phyloP scores from a whole-genome alignment of 2,888 invertebrate genomes.

The Spatulosminthurus flaviceps region DNA sequence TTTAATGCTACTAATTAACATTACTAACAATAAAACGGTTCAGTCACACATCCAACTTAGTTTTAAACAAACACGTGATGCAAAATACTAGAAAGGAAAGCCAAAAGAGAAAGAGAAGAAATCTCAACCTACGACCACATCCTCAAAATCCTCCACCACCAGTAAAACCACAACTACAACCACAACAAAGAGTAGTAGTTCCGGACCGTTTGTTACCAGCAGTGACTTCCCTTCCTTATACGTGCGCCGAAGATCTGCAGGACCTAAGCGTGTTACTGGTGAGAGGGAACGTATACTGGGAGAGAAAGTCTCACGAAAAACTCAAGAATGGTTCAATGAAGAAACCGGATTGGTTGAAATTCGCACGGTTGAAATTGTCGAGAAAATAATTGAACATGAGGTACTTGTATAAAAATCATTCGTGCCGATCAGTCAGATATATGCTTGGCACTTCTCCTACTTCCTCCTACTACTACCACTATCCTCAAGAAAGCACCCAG shows the following conservation, averaged over 20 bases:
- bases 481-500: slow-evolving; percentile 2
- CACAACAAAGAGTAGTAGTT: slow-evolving; percentile 39
- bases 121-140: slow-evolving; percentile 10
- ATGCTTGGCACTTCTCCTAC: slow-evolving; percentile 11
- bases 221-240: slow-evolving; percentile 84
- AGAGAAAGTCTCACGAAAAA: slow-evolving; percentile 85
- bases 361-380: slow-evolving; percentile 91
- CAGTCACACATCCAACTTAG: too few relatives aligned
- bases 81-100: slow-evolving; percentile 39
- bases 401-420: slow-evolving; percentile 70
- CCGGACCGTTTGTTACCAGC: slow-evolving; percentile 68
- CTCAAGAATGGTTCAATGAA: slow-evolving; percentile 88
- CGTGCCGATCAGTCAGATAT: not conserved
- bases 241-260: slow-evolving; percentile 82
- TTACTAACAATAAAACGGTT: not conserved
- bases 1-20: not conserved
- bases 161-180: slow-evolving; percentile 50
- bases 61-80: not conserved
- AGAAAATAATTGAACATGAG: slow-evolving; percentile 96
- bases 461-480: too few relatives aligned
- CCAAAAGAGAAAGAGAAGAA: slow-evolving; percentile 26
- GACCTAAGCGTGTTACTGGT: slow-evolving; percentile 79
- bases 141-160: slow-evolving; percentile 39
- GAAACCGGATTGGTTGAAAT: slow-evolving; percentile 85
- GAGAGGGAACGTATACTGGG: slow-evolving; percentile 90